phyloP scores from a whole-genome alignment of 2,888 invertebrate species.

The Euspilapteryx auroguttella region DNA sequence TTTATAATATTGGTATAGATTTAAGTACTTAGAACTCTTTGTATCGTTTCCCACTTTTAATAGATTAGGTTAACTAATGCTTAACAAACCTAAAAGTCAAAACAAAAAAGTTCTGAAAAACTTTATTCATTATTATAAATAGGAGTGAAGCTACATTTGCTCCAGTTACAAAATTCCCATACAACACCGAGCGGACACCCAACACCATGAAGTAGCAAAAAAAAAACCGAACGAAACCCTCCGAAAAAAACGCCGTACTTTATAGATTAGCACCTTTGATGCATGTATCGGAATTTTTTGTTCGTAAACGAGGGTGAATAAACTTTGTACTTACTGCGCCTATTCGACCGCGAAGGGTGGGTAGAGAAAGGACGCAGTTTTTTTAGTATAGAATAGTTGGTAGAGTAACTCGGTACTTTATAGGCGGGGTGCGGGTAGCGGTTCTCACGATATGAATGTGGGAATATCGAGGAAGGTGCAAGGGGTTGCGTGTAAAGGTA shows the following conservation, averaged over 20 bases:
- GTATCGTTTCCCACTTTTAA: no score
- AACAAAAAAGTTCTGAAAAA: no score
- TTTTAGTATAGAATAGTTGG: constrained; percentile 16
- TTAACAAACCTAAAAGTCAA: no score
- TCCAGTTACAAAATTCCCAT: no score
- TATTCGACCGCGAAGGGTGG: constrained; percentile 24
- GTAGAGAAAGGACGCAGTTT: constrained; percentile 24
- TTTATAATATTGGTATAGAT: no score
- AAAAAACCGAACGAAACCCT: constrained; percentile 10
- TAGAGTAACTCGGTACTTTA: constrained; percentile 29
- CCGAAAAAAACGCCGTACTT: constrained; percentile 21
- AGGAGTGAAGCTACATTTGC: constrained; percentile 40
- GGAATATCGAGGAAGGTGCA: constrained; percentile 48
- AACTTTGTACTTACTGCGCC: constrained; percentile 20
- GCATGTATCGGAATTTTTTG: constrained; percentile 21
- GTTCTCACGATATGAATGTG: constrained; percentile 51
- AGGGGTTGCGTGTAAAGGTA: constrained; percentile 21
- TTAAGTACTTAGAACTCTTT: no score
- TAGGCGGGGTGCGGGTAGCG: constrained; percentile 24
- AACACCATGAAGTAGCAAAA: constrained; percentile 25
- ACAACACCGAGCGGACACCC: constrained; percentile 49
- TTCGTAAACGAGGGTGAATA: constrained; percentile 12
- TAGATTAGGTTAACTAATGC: no score
- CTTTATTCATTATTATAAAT: no score
- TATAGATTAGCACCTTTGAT: constrained; percentile 21